Evolutionary conservation across 2,888 invertebrate species (phyloP), one percentile per base, ranked within the genome.

Genomic region (Xylophagus ater): DNA sequence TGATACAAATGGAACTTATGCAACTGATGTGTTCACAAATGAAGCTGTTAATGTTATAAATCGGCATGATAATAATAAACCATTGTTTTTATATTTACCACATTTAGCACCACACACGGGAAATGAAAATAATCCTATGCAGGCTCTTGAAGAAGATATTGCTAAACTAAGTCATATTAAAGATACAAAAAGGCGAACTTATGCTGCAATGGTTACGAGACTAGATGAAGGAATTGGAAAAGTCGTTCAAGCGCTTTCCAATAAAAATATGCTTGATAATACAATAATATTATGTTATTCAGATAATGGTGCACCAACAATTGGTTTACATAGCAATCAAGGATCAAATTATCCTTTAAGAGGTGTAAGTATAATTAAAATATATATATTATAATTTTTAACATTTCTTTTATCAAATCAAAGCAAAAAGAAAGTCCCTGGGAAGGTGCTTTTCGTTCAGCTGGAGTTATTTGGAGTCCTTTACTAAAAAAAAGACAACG

Each of bases 261-360:
- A 71, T 0, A 74, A 73, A 41, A 69, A 70, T 2, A 78, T 89
- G 64, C 66, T 92, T 46, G 68, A 85, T 29, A 81, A 92, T 56
- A 82, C 88, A 1, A 74, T 94, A 31, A 71, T 94, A 37, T 62
- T 88, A 2, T 94, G 93, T 57, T 74, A 82, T 49, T 81, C 88
- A 9, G 94, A 93, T 58, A 93, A 93, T 57, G 89, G 90, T 1
- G 86, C 80, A 0, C 84, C 85, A 34, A 78, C 85, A 1, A 66
- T 71, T 40, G 88, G 86, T 0, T 52, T 71, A 34, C 75, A 78
- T 53, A 57, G 69, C 34, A 92, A 88, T 61, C 73, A 74, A 34
- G 85, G 78, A 8, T 83, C 82, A 13, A 85, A 85, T 62, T 82
- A 74, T 70, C 86, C 86, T n/a, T 58, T 86, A 9, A 70, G 81